These are phyloP conservation scores for Lepus europaeus DNA, from an alignment of 2,113 vertebrate species.

Conservation along the genomic window DNA sequence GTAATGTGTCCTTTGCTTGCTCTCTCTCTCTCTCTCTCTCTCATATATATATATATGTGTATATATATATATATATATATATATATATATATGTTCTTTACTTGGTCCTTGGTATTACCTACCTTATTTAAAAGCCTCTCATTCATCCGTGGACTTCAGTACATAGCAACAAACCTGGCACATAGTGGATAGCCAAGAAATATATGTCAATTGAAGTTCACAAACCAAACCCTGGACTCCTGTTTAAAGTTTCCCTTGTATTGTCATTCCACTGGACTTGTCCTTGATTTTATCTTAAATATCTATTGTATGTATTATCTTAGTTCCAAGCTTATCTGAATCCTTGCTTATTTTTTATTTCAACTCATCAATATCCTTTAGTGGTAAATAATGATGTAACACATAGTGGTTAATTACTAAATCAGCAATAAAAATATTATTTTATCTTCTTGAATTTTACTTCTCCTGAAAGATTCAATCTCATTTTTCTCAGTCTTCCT, in stretches of 20 bases:
- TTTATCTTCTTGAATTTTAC: not conserved
- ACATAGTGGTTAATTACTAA: not conserved
- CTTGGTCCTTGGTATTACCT: not conserved
- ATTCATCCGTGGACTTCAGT: not conserved
- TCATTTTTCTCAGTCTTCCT: not conserved
- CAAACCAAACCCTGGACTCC: not conserved
- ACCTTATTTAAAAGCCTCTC: not conserved
- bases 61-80: too few relatives aligned
- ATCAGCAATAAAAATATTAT: not conserved
- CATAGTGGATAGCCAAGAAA: not conserved
- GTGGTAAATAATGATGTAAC: not conserved
- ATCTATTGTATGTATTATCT: accelerated
- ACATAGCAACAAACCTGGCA: not conserved
- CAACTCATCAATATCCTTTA: not conserved
- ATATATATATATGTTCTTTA: not conserved
- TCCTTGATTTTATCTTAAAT: not conserved
- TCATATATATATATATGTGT: too few relatives aligned
- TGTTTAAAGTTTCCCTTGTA: not conserved
- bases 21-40: too few relatives aligned
- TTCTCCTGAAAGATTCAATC: not conserved
- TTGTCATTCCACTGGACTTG: not conserved
- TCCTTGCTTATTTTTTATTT: not conserved
- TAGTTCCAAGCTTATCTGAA: too few relatives aligned
- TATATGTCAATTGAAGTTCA: not conserved
- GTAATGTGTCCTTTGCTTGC: not conserved